Conservation (phyloP, 1,140 invertebrate species). For the Temnothorax nylanderi region DNA sequence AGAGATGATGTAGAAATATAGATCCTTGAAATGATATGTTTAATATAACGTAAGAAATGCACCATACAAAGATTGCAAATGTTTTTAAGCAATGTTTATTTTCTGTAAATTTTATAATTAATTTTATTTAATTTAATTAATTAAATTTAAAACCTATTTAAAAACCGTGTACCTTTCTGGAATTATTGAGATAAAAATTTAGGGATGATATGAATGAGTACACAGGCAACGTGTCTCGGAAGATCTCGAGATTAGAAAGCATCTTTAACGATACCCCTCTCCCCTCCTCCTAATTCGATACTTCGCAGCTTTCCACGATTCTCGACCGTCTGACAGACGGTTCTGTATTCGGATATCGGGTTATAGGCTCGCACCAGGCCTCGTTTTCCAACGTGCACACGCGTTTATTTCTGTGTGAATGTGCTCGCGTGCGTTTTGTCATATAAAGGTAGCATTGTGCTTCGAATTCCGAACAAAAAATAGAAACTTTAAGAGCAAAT, state of each 20-base stretch:
- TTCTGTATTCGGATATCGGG: constrained; percentile 77
- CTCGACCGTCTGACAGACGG: constrained; percentile 68
- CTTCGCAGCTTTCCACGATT: constrained; percentile 63
- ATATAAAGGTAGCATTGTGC: constrained; percentile 74
- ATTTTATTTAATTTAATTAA: neutral
- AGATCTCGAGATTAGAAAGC: constrained; percentile 41
- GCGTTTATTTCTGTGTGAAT: constrained; percentile 29
- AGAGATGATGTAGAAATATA: neutral
- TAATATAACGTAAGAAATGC: neutral
- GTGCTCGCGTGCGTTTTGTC: constrained; percentile 17
- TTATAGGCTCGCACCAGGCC: constrained; percentile 72
- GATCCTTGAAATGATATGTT: neutral
- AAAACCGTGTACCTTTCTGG: neutral
- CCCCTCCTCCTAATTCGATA: constrained; percentile 14
- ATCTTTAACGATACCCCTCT: constrained; percentile 21
- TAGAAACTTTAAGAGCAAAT: neutral
- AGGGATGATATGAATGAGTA: neutral
- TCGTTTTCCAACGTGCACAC: constrained; percentile 58
- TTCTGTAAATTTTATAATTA: neutral
- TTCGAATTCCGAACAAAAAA: constrained; percentile 1
- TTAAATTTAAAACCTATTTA: constrained; percentile 5
- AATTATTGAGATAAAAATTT: neutral
- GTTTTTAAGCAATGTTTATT: neutral
- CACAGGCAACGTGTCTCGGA: neutral
- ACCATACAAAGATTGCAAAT: neutral